Evolutionary conservation across 1,140 invertebrate genomes (phyloP).

Genomic region (Hylaeus anthracinus): DNA sequence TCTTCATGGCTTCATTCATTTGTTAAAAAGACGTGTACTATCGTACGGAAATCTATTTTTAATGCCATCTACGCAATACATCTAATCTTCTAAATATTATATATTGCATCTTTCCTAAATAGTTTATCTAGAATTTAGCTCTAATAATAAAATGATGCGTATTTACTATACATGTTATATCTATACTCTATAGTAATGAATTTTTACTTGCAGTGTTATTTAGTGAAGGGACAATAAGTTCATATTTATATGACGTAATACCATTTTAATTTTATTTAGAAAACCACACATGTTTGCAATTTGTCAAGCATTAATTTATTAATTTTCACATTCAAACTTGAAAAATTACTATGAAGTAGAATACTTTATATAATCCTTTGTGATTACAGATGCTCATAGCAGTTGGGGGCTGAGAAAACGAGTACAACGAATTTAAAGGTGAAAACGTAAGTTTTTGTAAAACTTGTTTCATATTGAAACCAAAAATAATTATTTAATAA

Average conservation of each 20-base stretch:
- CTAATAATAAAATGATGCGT: not conserved
- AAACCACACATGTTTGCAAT: not conserved
- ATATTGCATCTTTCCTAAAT: not conserved
- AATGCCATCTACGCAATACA: not conserved
- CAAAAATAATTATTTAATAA: too few relatives aligned
- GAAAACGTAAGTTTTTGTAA: conserved; percentile 31
- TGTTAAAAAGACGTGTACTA: not conserved
- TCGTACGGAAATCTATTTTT: not conserved
- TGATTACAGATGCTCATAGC: conserved; percentile 48
- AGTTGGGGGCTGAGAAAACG: conserved; percentile 33
- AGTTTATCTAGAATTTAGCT: not conserved
- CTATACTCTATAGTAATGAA: not conserved
- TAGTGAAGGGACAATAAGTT: not conserved
- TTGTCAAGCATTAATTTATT: not conserved
- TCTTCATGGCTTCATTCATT: not conserved
- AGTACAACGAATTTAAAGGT: not conserved
- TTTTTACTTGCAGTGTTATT: not conserved
- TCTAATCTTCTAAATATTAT: not conserved
- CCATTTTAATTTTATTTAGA: not conserved
- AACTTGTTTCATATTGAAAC: conserved; percentile 1
- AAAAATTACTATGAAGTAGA: not conserved
- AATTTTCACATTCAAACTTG: conserved; percentile 22
- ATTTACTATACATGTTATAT: not conserved
- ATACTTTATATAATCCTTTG: conserved; percentile 32
- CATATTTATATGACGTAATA: too few relatives aligned